These are phyloP conservation scores for Stichopus horrens DNA, from an alignment of 53 echinoderm and acorn worm species.

Conservation along the genomic window DNA sequence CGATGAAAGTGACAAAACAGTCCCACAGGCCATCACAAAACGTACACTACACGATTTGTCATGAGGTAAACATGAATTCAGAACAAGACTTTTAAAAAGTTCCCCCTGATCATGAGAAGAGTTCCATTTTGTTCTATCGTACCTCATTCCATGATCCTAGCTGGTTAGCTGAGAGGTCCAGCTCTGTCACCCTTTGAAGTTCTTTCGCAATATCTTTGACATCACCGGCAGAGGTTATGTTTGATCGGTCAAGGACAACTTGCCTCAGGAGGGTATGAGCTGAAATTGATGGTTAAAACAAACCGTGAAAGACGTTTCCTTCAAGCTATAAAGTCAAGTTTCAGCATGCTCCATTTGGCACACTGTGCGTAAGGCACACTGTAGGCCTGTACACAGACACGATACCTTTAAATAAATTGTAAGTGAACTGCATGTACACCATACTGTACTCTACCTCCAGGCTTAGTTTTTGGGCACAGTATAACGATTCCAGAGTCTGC, in stretches of 20 bases:
- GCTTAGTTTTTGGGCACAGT: conserved; percentile 23
- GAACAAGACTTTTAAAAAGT: no score
- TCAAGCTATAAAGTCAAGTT: no score
- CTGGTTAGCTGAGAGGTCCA: conserved; percentile 32
- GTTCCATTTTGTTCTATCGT: not conserved
- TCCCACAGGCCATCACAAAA: no score
- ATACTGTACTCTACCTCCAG: not conserved
- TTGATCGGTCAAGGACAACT: conserved; percentile 1
- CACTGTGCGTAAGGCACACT: no score
- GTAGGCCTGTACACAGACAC: no score
- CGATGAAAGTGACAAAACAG: no score
- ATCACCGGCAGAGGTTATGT: conserved; percentile 35
- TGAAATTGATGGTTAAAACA: not conserved
- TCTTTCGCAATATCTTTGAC: not conserved
- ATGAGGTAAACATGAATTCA: no score
- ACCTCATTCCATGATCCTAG: conserved; percentile 41
- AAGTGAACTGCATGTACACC: no score
- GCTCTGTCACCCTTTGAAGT: not conserved
- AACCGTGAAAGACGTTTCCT: no score
- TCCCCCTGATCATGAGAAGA: not conserved
- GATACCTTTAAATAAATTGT: no score
- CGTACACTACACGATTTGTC: no score
- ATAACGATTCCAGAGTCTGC: conserved; percentile 17
- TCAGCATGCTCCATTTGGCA: no score
- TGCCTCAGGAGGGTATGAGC: not conserved